phyloP scores from a whole-genome alignment of 2,797 vertebrate genomes.

The Brachyalestes nurse region DNA sequence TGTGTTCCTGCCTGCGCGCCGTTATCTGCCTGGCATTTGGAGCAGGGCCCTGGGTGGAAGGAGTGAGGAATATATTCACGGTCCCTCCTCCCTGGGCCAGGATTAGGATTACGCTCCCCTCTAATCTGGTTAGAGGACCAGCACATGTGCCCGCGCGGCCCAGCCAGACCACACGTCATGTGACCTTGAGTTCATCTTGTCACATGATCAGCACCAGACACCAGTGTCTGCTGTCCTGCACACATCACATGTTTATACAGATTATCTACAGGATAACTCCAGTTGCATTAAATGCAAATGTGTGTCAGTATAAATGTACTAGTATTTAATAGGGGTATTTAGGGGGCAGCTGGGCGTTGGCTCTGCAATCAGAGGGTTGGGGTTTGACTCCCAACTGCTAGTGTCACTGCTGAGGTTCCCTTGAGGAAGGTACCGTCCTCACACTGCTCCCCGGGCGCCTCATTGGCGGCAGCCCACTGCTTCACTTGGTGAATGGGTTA shows the following conservation, averaged over 20 bases:
- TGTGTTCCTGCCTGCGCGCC: slow-evolving; percentile 25
- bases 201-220: background rate
- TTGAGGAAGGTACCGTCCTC: no score
- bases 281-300: no score
- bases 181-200: slow-evolving; percentile 32
- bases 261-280: background rate
- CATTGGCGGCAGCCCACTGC: no score
- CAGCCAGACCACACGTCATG: slow-evolving; percentile 30
- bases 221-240: background rate
- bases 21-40: slow-evolving; percentile 66
- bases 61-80: slow-evolving; percentile 61
- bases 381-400: no score
- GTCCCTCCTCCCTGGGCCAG: slow-evolving; percentile 52
- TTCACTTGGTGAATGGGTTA: no score
- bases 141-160: slow-evolving; percentile 33
- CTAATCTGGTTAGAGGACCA: slow-evolving; percentile 52
- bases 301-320: no score
- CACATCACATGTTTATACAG: background rate
- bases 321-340: no score
- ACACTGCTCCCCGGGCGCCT: no score
- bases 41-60: slow-evolving; percentile 61
- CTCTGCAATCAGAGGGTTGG: no score
- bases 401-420: no score
- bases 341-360: no score
- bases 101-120: slow-evolving; percentile 49